These are phyloP conservation scores for Quadriops clusia DNA, from an alignment of 2,888 invertebrate genomes.

Conservation along the genomic window DNA sequence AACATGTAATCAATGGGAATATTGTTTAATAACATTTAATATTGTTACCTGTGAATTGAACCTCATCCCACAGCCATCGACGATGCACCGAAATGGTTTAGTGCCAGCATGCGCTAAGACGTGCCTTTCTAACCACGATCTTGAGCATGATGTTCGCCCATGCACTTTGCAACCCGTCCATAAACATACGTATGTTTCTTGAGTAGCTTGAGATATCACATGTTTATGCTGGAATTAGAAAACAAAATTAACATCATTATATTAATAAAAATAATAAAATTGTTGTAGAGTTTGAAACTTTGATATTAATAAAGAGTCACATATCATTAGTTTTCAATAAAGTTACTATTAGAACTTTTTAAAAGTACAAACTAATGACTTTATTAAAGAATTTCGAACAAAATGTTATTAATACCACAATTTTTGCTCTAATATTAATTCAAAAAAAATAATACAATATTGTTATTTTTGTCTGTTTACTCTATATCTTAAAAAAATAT, in stretches of 20 bases:
- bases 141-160: slow-evolving; percentile 81
- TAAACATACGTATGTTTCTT: slow-evolving; percentile 77
- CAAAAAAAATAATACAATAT: no score
- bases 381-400: no score
- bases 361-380: no score
- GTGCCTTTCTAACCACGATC: slow-evolving; percentile 88
- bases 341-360: no score
- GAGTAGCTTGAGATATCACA: slow-evolving; percentile 73
- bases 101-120: slow-evolving; percentile 82
- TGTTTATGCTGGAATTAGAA: slow-evolving; percentile 55
- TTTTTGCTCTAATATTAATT: no score
- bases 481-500: no score
- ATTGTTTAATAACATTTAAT: background rate
- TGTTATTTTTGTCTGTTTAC: no score
- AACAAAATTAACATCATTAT: slow-evolving; percentile 3
- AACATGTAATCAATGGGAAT: no score
- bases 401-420: no score
- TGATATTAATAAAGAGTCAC: no score
- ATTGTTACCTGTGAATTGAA: slow-evolving; percentile 72
- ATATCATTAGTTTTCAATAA: no score
- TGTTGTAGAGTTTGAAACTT: no score
- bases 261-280: slow-evolving; percentile 5
- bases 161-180: slow-evolving; percentile 94
- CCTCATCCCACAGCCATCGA: slow-evolving; percentile 82
- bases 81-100: slow-evolving; percentile 91